phyloP scores from a whole-genome alignment of 2,113 vertebrate species.

The Shinisaurus crocodilurus region DNA sequence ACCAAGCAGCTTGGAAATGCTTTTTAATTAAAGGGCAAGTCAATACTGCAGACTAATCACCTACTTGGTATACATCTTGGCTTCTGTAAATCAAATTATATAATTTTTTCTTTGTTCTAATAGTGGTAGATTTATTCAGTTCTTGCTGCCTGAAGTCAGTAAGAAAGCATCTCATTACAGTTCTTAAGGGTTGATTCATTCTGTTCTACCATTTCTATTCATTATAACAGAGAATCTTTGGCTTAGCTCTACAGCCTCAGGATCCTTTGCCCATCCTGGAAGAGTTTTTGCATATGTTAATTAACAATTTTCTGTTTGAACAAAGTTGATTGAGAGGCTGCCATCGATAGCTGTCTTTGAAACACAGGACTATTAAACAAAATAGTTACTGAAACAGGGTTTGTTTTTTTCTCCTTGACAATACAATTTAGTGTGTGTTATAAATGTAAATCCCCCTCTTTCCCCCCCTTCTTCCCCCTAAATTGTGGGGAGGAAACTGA shows the following conservation, averaged over 20 bases:
- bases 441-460: background rate
- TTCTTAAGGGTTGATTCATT: background rate
- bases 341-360: background rate
- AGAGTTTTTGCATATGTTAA: background rate
- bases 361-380: accelerated
- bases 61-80: background rate
- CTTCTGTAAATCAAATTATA: background rate
- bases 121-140: background rate
- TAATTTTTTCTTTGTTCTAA: background rate
- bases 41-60: background rate
- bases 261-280: background rate
- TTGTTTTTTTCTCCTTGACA: constrained; percentile 2
- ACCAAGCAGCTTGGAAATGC: background rate
- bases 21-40: constrained; percentile 1
- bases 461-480: background rate
- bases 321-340: background rate
- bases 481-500: background rate
- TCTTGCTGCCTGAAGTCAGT: background rate
- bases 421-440: background rate
- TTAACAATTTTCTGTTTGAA: background rate
- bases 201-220: background rate
- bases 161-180: background rate
- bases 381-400: background rate
- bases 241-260: background rate
- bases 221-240: background rate